Percentiles rank a stretch among this genome's conserved stretches.
Evolutionary conservation across 2,888 invertebrate genomes (phyloP).

Genomic region (Orgyia antiqua): DNA sequence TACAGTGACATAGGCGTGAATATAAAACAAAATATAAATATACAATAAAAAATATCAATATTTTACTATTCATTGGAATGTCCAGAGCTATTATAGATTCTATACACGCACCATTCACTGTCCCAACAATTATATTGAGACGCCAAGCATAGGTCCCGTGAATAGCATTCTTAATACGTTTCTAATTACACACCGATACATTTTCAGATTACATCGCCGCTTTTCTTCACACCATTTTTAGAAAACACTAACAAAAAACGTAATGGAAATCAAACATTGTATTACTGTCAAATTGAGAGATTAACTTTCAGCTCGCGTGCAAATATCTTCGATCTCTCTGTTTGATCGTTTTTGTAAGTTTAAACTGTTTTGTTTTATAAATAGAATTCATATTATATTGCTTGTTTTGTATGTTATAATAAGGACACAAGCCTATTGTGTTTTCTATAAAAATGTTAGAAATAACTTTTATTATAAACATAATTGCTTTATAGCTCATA

Average conservation of each 20-base stretch:
- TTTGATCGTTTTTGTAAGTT: constrained; percentile 21
- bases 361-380: constrained; percentile 15
- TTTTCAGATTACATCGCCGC: constrained; percentile 17
- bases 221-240: constrained; percentile 14
- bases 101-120: constrained; percentile 20
- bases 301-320: constrained; percentile 43
- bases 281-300: constrained; percentile 11
- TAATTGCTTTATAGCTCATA: constrained; percentile 22
- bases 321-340: constrained; percentile 43
- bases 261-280: constrained; percentile 16
- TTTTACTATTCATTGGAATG: constrained; percentile 22
- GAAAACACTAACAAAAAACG: constrained; percentile 14
- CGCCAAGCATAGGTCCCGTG: constrained; percentile 31
- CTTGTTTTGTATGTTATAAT: constrained; percentile 8
- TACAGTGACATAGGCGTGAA: too few relatives aligned
- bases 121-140: constrained; percentile 40
- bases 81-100: constrained; percentile 30
- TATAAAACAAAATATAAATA: constrained; percentile 10
- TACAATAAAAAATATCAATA: constrained; percentile 23
- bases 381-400: constrained; percentile 17
- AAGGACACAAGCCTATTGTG: constrained; percentile 14
- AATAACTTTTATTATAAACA: constrained; percentile 17
- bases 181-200: constrained; percentile 9
- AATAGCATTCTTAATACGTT: constrained; percentile 20
- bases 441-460: constrained; percentile 16